These are phyloP conservation scores for Turritopsis rubra DNA, from an alignment of 30 jellyfish, hydroid and myxozoan species.

Conservation along the genomic window DNA sequence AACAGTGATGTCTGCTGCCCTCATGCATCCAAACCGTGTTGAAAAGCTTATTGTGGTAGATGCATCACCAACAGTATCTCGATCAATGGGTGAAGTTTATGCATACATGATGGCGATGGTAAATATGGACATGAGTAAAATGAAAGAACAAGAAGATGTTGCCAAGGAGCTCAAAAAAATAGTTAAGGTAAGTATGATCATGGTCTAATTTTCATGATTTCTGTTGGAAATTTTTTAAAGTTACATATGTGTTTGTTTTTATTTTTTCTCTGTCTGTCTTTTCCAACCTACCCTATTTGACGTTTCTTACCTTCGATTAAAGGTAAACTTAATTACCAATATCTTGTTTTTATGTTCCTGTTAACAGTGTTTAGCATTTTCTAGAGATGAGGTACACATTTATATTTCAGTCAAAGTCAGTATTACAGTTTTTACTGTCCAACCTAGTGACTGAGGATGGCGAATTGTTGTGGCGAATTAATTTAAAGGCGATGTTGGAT, in stretches of 20 bases:
- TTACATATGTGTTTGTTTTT: too few species aligned
- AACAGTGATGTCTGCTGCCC: conserved; percentile 60
- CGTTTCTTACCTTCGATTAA: too few species aligned
- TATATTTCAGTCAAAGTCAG: conserved; percentile 38
- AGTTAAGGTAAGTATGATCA: conserved; percentile 40
- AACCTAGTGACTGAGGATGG: conserved; percentile 28
- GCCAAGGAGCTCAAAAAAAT: conserved; percentile 32
- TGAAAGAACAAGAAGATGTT: conserved; percentile 37
- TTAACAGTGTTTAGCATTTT: too few species aligned
- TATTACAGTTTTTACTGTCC: conserved; percentile 53
- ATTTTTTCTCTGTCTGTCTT: too few species aligned
- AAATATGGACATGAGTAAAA: conserved; percentile 32
- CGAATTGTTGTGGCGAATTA: conserved; percentile 52
- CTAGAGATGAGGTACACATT: too few species aligned
- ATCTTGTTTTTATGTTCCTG: too few species aligned
- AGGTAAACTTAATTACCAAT: too few species aligned
- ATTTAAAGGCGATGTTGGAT: conserved; percentile 38
- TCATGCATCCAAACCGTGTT: conserved; percentile 37
- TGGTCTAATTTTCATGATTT: too few species aligned
- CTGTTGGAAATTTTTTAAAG: too few species aligned
- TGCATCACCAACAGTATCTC: conserved; percentile 55
- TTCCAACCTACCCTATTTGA: too few species aligned
- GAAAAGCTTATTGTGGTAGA: conserved; percentile 64
- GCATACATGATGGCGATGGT: conserved; percentile 60
- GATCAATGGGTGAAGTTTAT: conserved; percentile 46